Percentiles rank a stretch among this genome's conserved stretches.
Conservation (phyloP, 1,140 invertebrate genomes). For the Bombus cullumanus region DNA sequence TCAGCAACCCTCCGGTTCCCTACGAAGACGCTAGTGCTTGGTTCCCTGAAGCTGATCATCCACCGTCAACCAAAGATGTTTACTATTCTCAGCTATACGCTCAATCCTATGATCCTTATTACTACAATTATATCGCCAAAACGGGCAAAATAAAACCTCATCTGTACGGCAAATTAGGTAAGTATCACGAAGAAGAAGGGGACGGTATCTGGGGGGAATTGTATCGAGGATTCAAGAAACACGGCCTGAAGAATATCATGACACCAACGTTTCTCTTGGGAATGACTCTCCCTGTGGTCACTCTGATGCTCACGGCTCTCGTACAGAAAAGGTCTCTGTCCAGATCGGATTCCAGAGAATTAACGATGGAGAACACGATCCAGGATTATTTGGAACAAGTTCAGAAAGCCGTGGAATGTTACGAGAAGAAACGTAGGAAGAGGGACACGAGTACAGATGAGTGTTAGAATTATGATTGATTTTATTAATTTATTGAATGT, state of each 20-base stretch:
- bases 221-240: constrained; percentile 76
- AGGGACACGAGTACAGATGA: constrained; percentile 31
- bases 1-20: constrained; percentile 60
- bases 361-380: constrained; percentile 63
- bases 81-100: constrained; percentile 77
- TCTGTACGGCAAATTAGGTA: constrained; percentile 75
- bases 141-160: constrained; percentile 79
- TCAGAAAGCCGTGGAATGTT: constrained; percentile 71
- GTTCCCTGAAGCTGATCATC: constrained; percentile 67
- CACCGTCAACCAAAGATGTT: constrained; percentile 71
- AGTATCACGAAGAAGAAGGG: constrained; percentile 58
- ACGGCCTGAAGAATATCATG: constrained; percentile 80
- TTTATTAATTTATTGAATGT: constrained; percentile 5
- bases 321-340: constrained; percentile 75
- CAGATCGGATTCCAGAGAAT: constrained; percentile 64
- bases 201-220: constrained; percentile 75
- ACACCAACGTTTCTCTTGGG: constrained; percentile 78
- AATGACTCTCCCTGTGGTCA: constrained; percentile 78
- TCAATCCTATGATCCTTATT: constrained; percentile 80
- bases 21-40: constrained; percentile 70
- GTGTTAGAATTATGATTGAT: constrained; percentile 37
- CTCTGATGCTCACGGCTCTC: constrained; percentile 77
- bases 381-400: constrained; percentile 72
- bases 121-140: constrained; percentile 79
- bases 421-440: constrained; percentile 59